Evolutionary conservation across 2,113 vertebrate genomes (phyloP).

Genomic region (Microcebus griseorufus): DNA sequence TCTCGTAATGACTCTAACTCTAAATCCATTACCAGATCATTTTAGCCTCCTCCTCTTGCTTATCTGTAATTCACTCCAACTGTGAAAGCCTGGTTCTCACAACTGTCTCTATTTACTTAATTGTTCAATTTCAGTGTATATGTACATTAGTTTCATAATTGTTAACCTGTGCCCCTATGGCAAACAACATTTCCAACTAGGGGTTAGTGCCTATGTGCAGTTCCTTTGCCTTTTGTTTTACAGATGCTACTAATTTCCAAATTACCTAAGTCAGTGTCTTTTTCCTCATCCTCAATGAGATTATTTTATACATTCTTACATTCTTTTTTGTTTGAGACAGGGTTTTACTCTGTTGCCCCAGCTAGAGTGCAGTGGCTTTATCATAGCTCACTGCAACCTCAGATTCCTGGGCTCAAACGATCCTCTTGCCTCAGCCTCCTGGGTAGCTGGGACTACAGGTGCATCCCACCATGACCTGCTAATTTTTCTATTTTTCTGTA

Average conservation of each 20-base stretch:
- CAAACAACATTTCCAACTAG: neutral
- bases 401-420: too few relatives aligned
- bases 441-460: too few relatives aligned
- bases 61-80: neutral
- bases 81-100: neutral
- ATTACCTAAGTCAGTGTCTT: neutral
- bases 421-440: too few relatives aligned
- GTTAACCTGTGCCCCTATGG: neutral
- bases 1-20: neutral
- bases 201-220: neutral
- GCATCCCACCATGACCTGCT: too few relatives aligned
- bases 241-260: neutral
- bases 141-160: neutral
- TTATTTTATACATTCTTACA: neutral
- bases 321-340: too few relatives aligned
- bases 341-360: too few relatives aligned
- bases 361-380: too few relatives aligned
- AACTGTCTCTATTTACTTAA: neutral
- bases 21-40: neutral
- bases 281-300: neutral
- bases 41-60: neutral
- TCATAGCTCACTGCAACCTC: too few relatives aligned
- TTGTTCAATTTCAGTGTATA: neutral
- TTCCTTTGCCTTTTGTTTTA: neutral
- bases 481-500: too few relatives aligned